These are phyloP conservation scores for Ophioderma brevispina DNA, from an alignment of 35 echinoderm and acorn worm genomes.

Conservation along the genomic window DNA sequence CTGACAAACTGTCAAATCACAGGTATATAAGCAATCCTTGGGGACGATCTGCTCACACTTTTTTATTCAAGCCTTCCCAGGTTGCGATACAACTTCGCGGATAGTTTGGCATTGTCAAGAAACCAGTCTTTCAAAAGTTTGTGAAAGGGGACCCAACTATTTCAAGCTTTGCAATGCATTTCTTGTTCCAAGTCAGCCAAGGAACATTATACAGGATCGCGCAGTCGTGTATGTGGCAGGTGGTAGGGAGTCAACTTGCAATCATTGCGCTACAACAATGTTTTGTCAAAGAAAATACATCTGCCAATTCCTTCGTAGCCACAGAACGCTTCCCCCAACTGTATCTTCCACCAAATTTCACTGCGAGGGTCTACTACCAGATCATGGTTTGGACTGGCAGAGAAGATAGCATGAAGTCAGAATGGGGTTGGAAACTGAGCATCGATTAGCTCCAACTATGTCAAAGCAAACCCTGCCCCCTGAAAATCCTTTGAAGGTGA, in stretches of 20 bases:
- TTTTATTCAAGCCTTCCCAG: slow-evolving; percentile 48
- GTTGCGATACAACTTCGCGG: slow-evolving; percentile 34
- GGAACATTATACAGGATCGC: no score
- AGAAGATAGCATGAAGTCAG: slow-evolving; percentile 4
- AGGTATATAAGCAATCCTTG: neutral
- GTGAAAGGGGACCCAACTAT: neutral
- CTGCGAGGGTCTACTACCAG: slow-evolving; percentile 31
- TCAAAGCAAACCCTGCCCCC: neutral
- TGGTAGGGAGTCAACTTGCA: neutral
- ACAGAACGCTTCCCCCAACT: slow-evolving; percentile 24
- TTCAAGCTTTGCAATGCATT: slow-evolving; percentile 21
- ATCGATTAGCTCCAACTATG: slow-evolving; percentile 34
- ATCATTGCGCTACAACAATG: slow-evolving; percentile 23
- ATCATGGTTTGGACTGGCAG: slow-evolving; percentile 41
- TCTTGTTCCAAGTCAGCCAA: neutral
- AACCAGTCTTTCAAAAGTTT: slow-evolving; percentile 6
- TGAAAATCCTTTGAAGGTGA: no score
- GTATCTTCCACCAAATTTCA: slow-evolving; percentile 16
- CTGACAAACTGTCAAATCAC: slow-evolving; percentile 1
- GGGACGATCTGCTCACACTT: slow-evolving; percentile 13
- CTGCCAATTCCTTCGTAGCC: slow-evolving; percentile 14
- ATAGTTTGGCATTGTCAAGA: slow-evolving; percentile 69
- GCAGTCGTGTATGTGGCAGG: no score
- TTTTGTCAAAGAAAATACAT: neutral
- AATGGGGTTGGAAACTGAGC: slow-evolving; percentile 45